phyloP scores from a whole-genome alignment of 2,888 invertebrate species.

The Eulithis prunata region DNA sequence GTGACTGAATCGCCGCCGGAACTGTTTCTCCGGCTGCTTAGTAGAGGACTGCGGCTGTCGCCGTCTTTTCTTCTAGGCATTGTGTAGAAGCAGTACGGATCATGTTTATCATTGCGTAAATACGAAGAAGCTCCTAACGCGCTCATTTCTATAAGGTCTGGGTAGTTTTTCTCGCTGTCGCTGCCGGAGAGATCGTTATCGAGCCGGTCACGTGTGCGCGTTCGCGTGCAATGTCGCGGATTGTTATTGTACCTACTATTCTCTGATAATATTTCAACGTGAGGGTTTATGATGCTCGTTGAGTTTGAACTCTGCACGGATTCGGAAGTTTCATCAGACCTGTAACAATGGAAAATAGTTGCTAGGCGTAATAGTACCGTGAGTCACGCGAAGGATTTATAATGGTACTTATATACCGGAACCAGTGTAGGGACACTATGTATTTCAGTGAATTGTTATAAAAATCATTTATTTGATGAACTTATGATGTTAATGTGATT shows the following conservation, averaged over 20 bases:
- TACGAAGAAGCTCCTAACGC: slow-evolving; percentile 72
- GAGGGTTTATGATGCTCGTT: slow-evolving; percentile 68
- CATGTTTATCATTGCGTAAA: slow-evolving; percentile 71
- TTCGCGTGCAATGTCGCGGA: slow-evolving; percentile 66
- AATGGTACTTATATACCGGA: not conserved
- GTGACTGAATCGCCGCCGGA: slow-evolving; percentile 87
- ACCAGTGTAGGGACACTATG: too few species aligned
- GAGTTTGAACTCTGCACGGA: slow-evolving; percentile 85
- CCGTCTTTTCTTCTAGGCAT: slow-evolving; percentile 85
- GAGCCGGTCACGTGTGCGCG: slow-evolving; percentile 69
- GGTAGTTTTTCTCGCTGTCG: slow-evolving; percentile 83
- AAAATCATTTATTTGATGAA: too few species aligned
- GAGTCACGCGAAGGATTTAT: too few species aligned
- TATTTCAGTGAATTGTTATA: too few species aligned
- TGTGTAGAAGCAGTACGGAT: slow-evolving; percentile 86
- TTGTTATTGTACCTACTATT: slow-evolving; percentile 75
- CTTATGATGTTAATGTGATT: too few species aligned
- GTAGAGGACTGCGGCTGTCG: slow-evolving; percentile 90
- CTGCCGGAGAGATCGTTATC: slow-evolving; percentile 80
- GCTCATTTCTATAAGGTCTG: slow-evolving; percentile 83
- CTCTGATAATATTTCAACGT: slow-evolving; percentile 69
- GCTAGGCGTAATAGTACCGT: not conserved
- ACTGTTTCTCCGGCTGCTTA: slow-evolving; percentile 89
- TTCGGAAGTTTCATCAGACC: slow-evolving; percentile 77
- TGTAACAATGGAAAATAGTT: slow-evolving; percentile 49